Percentiles rank a stretch among this genome's conserved stretches.
Conservation (phyloP, 2,888 invertebrate genomes). For the Cantharis rustica region DNA sequence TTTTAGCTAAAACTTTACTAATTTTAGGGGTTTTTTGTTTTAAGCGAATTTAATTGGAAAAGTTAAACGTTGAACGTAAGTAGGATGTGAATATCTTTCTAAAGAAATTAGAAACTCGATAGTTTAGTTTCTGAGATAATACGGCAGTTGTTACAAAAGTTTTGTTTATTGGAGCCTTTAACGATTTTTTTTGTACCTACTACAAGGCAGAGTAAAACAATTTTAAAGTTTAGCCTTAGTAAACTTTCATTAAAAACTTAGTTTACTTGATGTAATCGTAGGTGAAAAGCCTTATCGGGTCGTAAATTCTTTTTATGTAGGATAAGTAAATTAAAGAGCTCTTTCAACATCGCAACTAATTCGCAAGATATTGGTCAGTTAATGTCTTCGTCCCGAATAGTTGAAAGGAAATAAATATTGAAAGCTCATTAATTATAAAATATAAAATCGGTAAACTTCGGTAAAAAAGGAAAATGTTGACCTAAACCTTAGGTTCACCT, state of each 20-base stretch:
- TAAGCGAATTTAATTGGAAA: slow-evolving; percentile 2
- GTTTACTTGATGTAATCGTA: not conserved
- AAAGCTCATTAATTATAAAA: not conserved
- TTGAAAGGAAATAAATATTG: not conserved
- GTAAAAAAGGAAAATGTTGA: no score
- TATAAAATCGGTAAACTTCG: no score
- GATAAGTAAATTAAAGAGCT: not conserved
- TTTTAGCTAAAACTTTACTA: slow-evolving; percentile 1
- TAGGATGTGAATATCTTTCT: slow-evolving; percentile 3
- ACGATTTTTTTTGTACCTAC: not conserved
- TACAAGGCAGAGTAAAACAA: not conserved
- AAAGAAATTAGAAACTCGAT: slow-evolving; percentile 3
- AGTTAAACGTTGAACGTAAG: slow-evolving; percentile 4
- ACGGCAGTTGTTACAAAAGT: not conserved
- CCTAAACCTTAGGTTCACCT: no score
- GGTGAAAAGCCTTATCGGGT: not conserved
- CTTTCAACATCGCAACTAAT: not conserved
- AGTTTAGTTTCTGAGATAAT: not conserved
- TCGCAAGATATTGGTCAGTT: not conserved
- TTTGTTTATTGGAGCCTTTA: not conserved
- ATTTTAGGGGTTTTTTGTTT: slow-evolving; percentile 1
- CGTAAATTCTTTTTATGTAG: not conserved
- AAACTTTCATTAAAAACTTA: not conserved
- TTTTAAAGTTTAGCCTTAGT: not conserved
- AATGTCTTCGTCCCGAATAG: not conserved